These are phyloP conservation scores for Microcebus ravelobensis DNA, from an alignment of 2,113 vertebrate species.

Conservation along the genomic window DNA sequence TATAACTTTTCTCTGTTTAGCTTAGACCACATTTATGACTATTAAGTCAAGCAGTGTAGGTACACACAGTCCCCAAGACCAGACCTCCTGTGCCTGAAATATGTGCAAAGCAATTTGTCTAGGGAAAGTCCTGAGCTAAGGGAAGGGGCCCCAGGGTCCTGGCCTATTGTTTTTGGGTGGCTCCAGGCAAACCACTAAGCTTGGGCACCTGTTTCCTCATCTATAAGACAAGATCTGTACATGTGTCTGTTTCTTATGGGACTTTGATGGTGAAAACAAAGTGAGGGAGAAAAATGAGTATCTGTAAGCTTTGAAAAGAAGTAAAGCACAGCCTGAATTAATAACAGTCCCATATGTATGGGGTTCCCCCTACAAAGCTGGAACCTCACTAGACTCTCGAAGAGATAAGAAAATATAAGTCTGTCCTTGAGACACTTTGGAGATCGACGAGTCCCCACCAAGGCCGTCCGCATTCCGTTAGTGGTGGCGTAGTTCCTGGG, in stretches of 20 bases:
- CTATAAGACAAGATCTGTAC: not conserved
- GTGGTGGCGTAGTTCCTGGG: not conserved
- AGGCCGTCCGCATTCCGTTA: not conserved
- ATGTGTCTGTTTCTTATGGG: not conserved
- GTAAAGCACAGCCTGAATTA: not conserved
- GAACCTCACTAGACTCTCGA: rapidly evolving
- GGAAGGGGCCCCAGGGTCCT: not conserved
- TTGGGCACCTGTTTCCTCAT: not conserved
- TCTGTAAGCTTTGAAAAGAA: not conserved
- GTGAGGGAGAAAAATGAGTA: not conserved
- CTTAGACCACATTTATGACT: not conserved
- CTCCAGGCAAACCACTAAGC: not conserved
- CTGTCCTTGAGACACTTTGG: too few relatives aligned
- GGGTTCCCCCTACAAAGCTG: not conserved
- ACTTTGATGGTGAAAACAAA: not conserved
- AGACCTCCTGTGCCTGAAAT: not conserved
- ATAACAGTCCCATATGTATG: rapidly evolving
- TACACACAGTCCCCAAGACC: not conserved
- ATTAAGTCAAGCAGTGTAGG: not conserved
- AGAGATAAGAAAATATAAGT: not conserved
- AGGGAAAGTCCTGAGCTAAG: not conserved
- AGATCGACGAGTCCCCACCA: rapidly evolving
- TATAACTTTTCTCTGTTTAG: not conserved
- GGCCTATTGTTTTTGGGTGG: not conserved
- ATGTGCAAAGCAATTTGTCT: not conserved